Evolutionary conservation across 2,888 invertebrate species (phyloP).

Genomic region (Perithous albicinctus): DNA sequence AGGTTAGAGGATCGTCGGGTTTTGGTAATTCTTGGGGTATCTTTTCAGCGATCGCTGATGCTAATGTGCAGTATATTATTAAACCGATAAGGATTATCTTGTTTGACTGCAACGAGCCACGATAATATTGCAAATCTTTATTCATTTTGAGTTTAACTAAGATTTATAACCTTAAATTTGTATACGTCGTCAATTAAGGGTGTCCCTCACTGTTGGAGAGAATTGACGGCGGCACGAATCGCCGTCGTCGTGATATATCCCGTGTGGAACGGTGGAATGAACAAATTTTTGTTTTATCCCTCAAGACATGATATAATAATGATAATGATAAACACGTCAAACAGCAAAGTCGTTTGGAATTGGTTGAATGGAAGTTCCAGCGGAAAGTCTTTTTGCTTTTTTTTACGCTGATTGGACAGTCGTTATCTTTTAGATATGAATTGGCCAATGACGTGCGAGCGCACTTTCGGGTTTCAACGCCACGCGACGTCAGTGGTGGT

Average conservation of each 20-base stretch:
- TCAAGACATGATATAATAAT: background rate
- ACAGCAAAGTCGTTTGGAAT: background rate
- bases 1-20: conserved; percentile 46
- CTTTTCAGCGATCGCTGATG: conserved; percentile 37
- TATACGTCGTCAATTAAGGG: background rate
- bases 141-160: conserved; percentile 45
- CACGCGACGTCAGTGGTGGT: too few species aligned
- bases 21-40: conserved; percentile 53
- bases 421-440: background rate
- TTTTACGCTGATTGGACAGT: background rate
- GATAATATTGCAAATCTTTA: conserved; percentile 11
- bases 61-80: conserved; percentile 44
- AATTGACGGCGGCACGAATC: background rate
- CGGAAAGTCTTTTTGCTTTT: background rate
- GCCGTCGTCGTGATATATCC: too few species aligned
- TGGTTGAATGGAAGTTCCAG: background rate
- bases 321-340: too few species aligned
- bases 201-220: background rate
- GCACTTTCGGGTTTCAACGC: too few species aligned
- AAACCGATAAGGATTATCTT: conserved; percentile 25
- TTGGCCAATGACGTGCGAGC: background rate
- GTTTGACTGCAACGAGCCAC: background rate
- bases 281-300: too few species aligned
- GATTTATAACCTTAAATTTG: conserved; percentile 20
- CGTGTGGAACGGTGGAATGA: too few species aligned